Evolutionary conservation across 2,888 invertebrate genomes (phyloP).

Genomic region (Zonitis immaculata): DNA sequence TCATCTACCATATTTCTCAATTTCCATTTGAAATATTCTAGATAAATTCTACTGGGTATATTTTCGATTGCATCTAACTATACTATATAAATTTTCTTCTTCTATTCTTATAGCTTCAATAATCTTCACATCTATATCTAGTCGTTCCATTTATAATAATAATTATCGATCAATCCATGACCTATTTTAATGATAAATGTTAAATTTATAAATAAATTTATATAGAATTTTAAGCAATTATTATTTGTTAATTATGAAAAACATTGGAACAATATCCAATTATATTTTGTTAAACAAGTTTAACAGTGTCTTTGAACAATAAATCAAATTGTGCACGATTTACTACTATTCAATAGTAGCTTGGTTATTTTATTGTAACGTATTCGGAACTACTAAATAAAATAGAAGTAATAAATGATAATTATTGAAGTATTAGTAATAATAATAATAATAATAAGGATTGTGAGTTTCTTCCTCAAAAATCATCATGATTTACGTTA

Average conservation of each 20-base stretch:
- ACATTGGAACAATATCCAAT: too few species aligned
- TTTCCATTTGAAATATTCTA: background rate
- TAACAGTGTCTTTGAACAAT: background rate
- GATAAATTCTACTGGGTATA: background rate
- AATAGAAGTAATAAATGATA: constrained; percentile 1
- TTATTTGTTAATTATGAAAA: too few species aligned
- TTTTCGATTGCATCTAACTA: background rate
- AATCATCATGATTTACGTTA: too few species aligned
- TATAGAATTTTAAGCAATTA: background rate
- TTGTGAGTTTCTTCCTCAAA: too few species aligned
- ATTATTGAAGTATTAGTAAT: background rate
- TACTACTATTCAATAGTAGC: background rate
- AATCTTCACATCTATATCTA: too few species aligned
- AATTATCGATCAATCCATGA: background rate
- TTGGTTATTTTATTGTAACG: background rate
- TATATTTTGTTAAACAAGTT: background rate
- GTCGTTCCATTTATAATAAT: too few species aligned
- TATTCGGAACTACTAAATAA: background rate
- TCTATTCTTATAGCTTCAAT: too few species aligned
- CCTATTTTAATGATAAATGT: background rate
- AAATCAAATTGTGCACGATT: background rate
- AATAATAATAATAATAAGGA: too few species aligned
- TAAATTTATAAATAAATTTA: too few species aligned
- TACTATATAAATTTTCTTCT: too few species aligned
- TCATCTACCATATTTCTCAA: background rate